phyloP scores from a whole-genome alignment of 2,888 invertebrate species.

The Timema podura region DNA sequence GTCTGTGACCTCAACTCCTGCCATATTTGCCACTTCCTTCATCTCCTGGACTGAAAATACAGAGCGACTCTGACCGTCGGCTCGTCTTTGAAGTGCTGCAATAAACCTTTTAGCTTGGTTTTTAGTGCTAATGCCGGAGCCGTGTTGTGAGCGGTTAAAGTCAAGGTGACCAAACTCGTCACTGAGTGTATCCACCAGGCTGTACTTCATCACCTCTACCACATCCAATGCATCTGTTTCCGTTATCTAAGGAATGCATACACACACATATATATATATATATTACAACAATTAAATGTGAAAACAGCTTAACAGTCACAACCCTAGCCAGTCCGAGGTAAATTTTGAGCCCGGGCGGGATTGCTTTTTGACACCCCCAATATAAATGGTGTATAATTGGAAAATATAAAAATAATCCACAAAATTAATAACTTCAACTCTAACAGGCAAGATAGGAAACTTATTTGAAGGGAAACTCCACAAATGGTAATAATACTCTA shows the following conservation, averaged over 20 bases:
- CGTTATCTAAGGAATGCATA: slow-evolving; percentile 42
- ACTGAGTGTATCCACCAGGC: slow-evolving; percentile 70
- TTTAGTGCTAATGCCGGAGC: slow-evolving; percentile 67
- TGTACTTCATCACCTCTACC: slow-evolving; percentile 77
- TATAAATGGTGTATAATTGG: too few species aligned
- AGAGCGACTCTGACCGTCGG: slow-evolving; percentile 62
- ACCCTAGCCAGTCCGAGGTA: too few species aligned
- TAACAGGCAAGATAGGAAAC: too few species aligned
- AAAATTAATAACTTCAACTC: too few species aligned
- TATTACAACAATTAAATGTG: too few species aligned
- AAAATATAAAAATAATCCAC: too few species aligned
- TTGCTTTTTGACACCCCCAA: too few species aligned
- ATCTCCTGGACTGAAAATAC: slow-evolving; percentile 74
- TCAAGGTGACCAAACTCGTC: slow-evolving; percentile 65
- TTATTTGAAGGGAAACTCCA: too few species aligned
- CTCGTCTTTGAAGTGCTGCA: slow-evolving; percentile 59
- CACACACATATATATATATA: too few species aligned
- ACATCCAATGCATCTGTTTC: slow-evolving; percentile 79
- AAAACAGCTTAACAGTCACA: too few species aligned
- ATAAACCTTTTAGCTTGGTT: slow-evolving; percentile 70
- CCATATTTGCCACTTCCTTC: slow-evolving; percentile 62
- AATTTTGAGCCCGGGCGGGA: too few species aligned
- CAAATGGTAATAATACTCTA: too few species aligned
- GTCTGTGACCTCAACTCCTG: slow-evolving; percentile 60
- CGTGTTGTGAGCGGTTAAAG: slow-evolving; percentile 60